phyloP scores from a whole-genome alignment of 2,797 vertebrate species.

The Bothrops alternatus region DNA sequence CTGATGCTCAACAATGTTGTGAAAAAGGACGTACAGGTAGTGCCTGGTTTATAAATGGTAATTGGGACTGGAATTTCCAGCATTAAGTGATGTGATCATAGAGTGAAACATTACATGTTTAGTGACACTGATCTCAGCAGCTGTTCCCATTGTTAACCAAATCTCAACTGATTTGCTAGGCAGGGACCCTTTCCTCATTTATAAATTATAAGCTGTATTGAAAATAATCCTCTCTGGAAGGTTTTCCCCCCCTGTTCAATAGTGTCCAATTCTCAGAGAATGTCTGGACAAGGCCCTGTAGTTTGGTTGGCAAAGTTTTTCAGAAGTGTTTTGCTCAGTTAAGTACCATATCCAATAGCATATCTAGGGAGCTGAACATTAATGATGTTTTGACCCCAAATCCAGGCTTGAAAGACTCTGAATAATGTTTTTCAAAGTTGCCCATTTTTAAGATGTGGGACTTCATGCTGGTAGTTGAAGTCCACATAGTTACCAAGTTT shows the following conservation, averaged over 20 bases:
- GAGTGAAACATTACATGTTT: not conserved
- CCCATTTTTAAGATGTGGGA: not conserved
- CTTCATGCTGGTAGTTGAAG: not conserved
- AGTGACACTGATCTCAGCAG: not conserved
- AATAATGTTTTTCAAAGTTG: not conserved
- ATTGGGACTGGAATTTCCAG: not conserved
- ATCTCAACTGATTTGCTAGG: not conserved
- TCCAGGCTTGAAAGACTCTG: not conserved
- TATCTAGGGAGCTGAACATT: not conserved
- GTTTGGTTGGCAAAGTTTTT: not conserved
- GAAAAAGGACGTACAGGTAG: not conserved
- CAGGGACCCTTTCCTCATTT: not conserved
- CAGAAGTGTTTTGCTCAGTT: not conserved
- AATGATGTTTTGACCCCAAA: not conserved
- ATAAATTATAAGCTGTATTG: not conserved
- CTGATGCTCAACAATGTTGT: not conserved
- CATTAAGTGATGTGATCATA: not conserved
- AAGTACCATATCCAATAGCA: not conserved
- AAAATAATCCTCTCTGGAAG: not conserved
- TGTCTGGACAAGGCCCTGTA: not conserved
- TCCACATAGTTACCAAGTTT: not conserved
- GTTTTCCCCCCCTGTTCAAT: not conserved
- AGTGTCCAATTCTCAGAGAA: not conserved
- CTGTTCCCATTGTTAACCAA: not conserved
- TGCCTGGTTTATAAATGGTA: not conserved